Conservation (phyloP, 2,888 invertebrate genomes). For the Euzophera pinguis region DNA sequence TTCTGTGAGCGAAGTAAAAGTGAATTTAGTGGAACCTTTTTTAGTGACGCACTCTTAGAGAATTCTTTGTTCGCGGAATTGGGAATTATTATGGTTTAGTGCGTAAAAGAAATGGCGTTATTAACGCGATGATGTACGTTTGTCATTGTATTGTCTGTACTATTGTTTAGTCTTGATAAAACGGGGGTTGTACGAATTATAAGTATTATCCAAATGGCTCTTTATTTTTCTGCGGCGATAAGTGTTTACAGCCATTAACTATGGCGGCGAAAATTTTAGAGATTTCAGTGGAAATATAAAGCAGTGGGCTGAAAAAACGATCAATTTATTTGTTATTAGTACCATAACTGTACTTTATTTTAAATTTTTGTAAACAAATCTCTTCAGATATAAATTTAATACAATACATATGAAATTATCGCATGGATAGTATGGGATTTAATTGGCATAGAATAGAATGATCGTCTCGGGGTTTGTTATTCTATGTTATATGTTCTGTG, state of each 20-base stretch:
- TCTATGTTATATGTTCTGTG: no score
- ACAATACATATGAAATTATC: no score
- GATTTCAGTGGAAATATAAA: no score
- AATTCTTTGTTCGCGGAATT: slow-evolving; percentile 51
- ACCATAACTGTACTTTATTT: no score
- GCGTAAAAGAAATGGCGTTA: slow-evolving; percentile 33
- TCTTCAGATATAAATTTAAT: no score
- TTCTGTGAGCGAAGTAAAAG: slow-evolving; percentile 25
- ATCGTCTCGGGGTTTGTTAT: no score
- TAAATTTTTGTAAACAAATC: no score
- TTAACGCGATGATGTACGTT: slow-evolving; percentile 8
- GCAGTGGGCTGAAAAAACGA: no score
- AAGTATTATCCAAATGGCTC: background rate
- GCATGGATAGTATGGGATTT: no score
- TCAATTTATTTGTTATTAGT: no score
- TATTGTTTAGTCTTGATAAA: slow-evolving; percentile 6
- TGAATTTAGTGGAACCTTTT: slow-evolving; percentile 31
- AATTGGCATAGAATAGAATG: no score
- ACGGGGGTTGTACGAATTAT: background rate
- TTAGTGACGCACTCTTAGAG: slow-evolving; percentile 43
- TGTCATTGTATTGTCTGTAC: slow-evolving; percentile 1
- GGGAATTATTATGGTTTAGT: slow-evolving; percentile 53
- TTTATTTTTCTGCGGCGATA: background rate
- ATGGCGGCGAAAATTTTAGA: no score
- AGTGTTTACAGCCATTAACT: background rate